Percentiles rank a stretch among this genome's conserved stretches.
These are phyloP conservation scores for Eidolon dupreanum DNA, from an alignment of 2,797 vertebrate genomes.

Conservation along the genomic window DNA sequence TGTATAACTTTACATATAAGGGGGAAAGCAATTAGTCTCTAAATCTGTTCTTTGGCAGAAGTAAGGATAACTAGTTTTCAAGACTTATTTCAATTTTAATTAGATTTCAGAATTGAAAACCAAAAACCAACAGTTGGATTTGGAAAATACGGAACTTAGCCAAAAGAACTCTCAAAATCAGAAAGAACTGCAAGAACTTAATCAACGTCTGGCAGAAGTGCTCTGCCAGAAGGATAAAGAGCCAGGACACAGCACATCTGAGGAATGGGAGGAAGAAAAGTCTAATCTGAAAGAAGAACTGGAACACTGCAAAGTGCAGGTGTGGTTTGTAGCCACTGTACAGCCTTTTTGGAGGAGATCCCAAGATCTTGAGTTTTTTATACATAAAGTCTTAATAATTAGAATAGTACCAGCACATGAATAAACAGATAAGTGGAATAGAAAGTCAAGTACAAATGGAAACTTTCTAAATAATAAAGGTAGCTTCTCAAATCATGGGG, in stretches of 20 bases:
- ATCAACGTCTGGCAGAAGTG: constrained; percentile 86
- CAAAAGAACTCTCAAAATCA: constrained; percentile 89
- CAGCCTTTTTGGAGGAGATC: background rate
- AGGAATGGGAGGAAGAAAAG: constrained; percentile 84
- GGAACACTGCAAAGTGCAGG: constrained; percentile 82
- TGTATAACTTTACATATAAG: background rate
- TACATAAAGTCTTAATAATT: background rate
- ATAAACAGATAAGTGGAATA: background rate
- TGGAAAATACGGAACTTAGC: constrained; percentile 89
- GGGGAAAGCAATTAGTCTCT: constrained; percentile 21
- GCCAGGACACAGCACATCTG: constrained; percentile 38
- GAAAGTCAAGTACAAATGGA: background rate
- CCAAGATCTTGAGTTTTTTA: background rate
- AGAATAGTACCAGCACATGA: background rate
- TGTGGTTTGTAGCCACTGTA: background rate
- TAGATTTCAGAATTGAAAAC: constrained; percentile 91
- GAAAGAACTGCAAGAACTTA: constrained; percentile 87
- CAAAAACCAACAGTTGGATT: constrained; percentile 90
- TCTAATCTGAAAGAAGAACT: constrained; percentile 81
- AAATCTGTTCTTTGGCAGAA: constrained; percentile 45
- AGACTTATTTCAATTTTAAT: constrained; percentile 44
- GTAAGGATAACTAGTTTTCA: background rate
- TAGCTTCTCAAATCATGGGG: background rate
- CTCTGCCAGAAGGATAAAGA: constrained; percentile 84
- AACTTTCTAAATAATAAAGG: background rate